phyloP scores from a whole-genome alignment of 2,797 vertebrate species.

The Peromyscus eremicus region DNA sequence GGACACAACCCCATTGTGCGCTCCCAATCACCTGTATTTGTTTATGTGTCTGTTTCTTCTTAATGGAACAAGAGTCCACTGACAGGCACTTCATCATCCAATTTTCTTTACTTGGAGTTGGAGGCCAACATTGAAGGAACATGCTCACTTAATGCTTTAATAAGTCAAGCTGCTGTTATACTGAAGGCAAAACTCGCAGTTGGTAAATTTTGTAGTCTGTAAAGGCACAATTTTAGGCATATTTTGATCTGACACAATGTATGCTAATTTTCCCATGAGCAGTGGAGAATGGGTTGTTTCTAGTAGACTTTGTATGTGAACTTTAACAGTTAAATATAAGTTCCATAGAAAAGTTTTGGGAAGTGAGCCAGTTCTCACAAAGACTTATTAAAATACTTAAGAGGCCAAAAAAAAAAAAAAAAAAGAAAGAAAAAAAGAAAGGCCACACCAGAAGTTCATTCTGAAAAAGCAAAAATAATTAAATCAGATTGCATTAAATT shows the following conservation, averaged over 20 bases:
- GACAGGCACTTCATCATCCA: neutral
- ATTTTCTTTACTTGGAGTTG: neutral
- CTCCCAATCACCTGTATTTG: neutral
- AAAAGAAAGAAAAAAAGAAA: neutral
- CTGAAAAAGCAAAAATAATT: conserved; percentile 2
- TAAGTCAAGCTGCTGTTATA: neutral
- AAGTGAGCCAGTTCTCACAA: conserved; percentile 48
- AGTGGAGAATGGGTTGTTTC: neutral
- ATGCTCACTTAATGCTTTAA: neutral
- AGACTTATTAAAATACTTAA: neutral
- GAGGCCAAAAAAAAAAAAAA: neutral
- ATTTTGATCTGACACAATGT: neutral
- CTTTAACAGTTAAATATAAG: conserved; percentile 35
- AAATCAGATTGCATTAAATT: neutral
- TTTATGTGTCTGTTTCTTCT: conserved; percentile 22
- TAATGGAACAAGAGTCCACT: neutral
- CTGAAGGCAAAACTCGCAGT: neutral
- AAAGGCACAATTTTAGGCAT: neutral
- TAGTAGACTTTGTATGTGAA: neutral
- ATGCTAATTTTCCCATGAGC: conserved; percentile 46
- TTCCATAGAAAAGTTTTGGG: conserved; percentile 10
- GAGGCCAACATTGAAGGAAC: neutral
- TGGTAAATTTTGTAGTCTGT: neutral
- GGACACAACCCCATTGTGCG: neutral
- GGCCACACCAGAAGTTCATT: neutral